A percentile compares a stretch with the other conserved stretches of the same genome.
These are phyloP conservation scores for Drosophila bunnanda DNA, from an alignment of 2,888 invertebrate species.

Conservation along the genomic window DNA sequence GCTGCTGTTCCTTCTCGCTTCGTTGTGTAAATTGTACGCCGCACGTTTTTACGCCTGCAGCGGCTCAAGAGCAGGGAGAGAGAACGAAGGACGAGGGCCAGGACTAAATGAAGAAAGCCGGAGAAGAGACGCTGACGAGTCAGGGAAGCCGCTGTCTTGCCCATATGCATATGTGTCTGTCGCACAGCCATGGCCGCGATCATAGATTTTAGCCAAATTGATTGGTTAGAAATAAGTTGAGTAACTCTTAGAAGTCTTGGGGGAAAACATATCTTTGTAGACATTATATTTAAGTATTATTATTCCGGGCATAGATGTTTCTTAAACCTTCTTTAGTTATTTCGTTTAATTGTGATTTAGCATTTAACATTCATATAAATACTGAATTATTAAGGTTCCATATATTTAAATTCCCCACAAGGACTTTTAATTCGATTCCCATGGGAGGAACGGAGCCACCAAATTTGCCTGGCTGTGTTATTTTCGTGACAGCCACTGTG, in stretches of 20 bases:
- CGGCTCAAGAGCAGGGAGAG: constrained; percentile 27
- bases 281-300: background rate
- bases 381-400: background rate
- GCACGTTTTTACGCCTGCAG: constrained; percentile 79
- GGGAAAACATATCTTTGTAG: background rate
- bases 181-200: constrained; percentile 3
- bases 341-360: background rate
- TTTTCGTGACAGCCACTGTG: constrained; percentile 24
- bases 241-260: background rate
- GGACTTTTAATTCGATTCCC: background rate
- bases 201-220: background rate
- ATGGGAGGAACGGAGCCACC: background rate
- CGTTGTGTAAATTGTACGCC: constrained; percentile 76
- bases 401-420: too few species aligned
- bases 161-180: constrained; percentile 64
- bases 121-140: constrained; percentile 26
- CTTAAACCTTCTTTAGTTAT: background rate
- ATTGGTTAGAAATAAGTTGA: background rate
- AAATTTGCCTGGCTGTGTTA: constrained; percentile 18
- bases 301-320: background rate
- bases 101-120: constrained; percentile 23
- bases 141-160: constrained; percentile 38
- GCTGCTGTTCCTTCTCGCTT: constrained; percentile 42
- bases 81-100: constrained; percentile 2
- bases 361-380: background rate